Percentiles rank a stretch among this genome's conserved stretches.
These are phyloP conservation scores for Morphnarchus princeps DNA, from an alignment of 2,113 vertebrate species.

Conservation along the genomic window DNA sequence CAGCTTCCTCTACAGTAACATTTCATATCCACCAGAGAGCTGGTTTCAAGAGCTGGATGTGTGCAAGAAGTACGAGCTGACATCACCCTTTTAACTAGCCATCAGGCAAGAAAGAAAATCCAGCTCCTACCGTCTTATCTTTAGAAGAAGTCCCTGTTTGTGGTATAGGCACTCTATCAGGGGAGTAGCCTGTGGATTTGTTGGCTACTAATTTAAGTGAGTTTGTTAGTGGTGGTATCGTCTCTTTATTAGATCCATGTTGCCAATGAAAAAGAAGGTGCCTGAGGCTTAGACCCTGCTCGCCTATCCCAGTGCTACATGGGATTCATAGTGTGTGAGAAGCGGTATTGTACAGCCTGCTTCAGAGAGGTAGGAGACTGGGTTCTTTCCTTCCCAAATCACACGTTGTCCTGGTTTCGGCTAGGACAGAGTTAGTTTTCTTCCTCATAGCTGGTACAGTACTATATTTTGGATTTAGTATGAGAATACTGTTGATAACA, in stretches of 20 bases:
- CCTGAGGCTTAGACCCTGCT: background rate
- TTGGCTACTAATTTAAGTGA: background rate
- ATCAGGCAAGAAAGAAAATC: background rate
- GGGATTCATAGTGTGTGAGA: background rate
- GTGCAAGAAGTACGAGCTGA: background rate
- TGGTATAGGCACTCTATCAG: background rate
- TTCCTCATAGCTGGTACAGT: no score
- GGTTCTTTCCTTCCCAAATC: background rate
- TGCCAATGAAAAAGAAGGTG: background rate
- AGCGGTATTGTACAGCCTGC: background rate
- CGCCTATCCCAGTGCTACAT: accelerated
- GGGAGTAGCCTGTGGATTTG: background rate
- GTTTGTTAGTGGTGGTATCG: background rate
- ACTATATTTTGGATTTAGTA: no score
- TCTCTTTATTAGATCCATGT: background rate
- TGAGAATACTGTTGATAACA: no score
- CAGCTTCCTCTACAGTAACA: background rate
- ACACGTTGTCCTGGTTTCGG: background rate
- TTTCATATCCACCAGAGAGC: background rate
- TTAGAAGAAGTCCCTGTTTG: background rate
- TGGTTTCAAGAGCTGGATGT: background rate
- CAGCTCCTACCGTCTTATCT: background rate
- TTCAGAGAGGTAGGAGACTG: background rate
- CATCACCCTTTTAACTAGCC: background rate
- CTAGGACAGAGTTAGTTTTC: no score